A percentile compares a stretch with the other conserved stretches of the same genome.
Evolutionary conservation across 2,797 vertebrate genomes (phyloP).

Genomic region (Gallinago solitaria): DNA sequence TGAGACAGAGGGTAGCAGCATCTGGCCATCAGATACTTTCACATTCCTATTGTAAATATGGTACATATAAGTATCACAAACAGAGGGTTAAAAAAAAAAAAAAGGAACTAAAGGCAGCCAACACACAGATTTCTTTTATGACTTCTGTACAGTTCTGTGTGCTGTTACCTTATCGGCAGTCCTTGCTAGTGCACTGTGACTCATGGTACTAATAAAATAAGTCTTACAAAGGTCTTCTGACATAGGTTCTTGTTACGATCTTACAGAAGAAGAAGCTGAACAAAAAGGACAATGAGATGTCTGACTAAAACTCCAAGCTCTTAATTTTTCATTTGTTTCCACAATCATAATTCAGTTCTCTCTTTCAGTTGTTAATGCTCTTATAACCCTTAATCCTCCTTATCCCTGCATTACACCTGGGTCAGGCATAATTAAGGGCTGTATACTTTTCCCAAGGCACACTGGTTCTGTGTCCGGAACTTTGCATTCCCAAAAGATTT

Average conservation of each 20-base stretch:
- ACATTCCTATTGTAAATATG: not conserved
- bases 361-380: not conserved
- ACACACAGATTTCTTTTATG: not conserved
- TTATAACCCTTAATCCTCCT: not conserved
- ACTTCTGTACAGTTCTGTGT: not conserved
- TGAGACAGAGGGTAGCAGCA: not conserved
- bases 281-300: not conserved
- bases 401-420: not conserved
- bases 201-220: not conserved
- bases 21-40: not conserved
- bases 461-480: not conserved
- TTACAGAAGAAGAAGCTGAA: not conserved
- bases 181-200: not conserved
- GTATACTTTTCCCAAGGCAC: not conserved
- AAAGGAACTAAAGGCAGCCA: not conserved
- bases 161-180: not conserved
- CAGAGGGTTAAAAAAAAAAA: not conserved
- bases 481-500: not conserved
- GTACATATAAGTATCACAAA: not conserved
- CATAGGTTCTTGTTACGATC: accelerated
- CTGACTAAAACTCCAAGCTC: not conserved
- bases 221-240: not conserved
- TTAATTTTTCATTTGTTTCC: not conserved
- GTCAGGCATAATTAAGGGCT: not conserved
- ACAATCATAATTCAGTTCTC: not conserved